A percentile compares a stretch with the other conserved stretches of the same genome.
Evolutionary conservation across 2,888 invertebrate genomes (phyloP).

Genomic region (Brachynemurus nebulosus): DNA sequence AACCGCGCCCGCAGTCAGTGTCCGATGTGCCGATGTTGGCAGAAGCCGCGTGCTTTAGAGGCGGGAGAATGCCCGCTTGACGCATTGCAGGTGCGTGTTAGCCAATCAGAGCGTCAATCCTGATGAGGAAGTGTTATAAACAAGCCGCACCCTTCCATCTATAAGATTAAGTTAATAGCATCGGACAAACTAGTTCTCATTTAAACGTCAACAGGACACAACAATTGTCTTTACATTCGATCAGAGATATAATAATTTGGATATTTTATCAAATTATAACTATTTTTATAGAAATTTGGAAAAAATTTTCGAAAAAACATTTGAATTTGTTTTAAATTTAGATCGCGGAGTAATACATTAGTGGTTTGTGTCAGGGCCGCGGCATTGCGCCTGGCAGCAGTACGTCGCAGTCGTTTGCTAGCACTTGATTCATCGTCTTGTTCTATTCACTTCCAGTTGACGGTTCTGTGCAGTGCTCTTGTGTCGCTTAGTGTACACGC

Average conservation of each 20-base stretch:
- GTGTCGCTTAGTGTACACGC: slow-evolving; percentile 35
- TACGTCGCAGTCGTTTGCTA: slow-evolving; percentile 43
- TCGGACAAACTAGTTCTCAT: slow-evolving; percentile 42
- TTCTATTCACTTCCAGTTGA: slow-evolving; percentile 37
- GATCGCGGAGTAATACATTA: slow-evolving; percentile 32
- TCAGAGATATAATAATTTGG: no score
- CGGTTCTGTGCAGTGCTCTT: slow-evolving; percentile 31
- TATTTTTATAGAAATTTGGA: no score
- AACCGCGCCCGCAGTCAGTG: slow-evolving; percentile 30
- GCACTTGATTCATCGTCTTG: slow-evolving; percentile 38
- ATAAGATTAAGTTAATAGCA: slow-evolving; percentile 51
- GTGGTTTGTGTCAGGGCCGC: slow-evolving; percentile 34
- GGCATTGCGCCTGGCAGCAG: slow-evolving; percentile 31
- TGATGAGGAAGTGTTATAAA: slow-evolving; percentile 49
- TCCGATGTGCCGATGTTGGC: slow-evolving; percentile 28
- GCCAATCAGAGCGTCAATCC: slow-evolving; percentile 56
- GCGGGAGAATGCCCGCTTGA: slow-evolving; percentile 39
- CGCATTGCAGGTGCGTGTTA: slow-evolving; percentile 76
- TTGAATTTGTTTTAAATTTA: slow-evolving; percentile 3
- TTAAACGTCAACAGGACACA: slow-evolving; percentile 36
- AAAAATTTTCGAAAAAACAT: slow-evolving; percentile 20
- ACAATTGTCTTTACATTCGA: no score
- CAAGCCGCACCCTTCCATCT: slow-evolving; percentile 57
- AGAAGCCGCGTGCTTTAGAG: slow-evolving; percentile 26
- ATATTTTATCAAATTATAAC: no score